These are phyloP conservation scores for Pimpla rufipes DNA, from an alignment of 2,888 invertebrate genomes.

Conservation along the genomic window DNA sequence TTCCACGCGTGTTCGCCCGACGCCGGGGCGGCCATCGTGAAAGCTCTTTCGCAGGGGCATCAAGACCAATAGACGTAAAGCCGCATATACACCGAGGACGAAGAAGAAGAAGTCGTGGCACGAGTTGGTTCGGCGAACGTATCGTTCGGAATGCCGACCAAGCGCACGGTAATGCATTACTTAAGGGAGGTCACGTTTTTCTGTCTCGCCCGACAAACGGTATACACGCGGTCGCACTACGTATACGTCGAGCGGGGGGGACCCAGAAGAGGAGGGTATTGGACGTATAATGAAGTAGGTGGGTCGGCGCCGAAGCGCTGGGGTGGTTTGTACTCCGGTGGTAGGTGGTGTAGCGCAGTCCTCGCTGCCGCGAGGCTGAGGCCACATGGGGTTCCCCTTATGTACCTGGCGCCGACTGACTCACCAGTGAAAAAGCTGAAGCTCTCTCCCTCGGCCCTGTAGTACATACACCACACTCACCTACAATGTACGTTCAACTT, in stretches of 20 bases:
- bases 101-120: conserved; percentile 31
- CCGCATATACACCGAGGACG: conserved; percentile 44
- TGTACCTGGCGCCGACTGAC: conserved; percentile 24
- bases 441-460: conserved; percentile 17
- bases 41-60: conserved; percentile 35
- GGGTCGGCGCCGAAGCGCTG: conserved; percentile 49
- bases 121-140: conserved; percentile 48
- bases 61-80: conserved; percentile 19
- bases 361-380: conserved; percentile 15
- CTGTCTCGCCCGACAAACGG: conserved; percentile 57
- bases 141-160: conserved; percentile 58
- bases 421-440: conserved; percentile 48
- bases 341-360: conserved; percentile 13
- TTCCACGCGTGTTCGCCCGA: conserved; percentile 30
- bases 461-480: background rate
- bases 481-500: conserved; percentile 20
- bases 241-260: conserved; percentile 24
- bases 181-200: conserved; percentile 73
- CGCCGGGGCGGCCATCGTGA: conserved; percentile 34
- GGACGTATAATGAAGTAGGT: conserved; percentile 55
- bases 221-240: conserved; percentile 36
- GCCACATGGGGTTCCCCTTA: conserved; percentile 47
- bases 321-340: conserved; percentile 30
- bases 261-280: conserved; percentile 29
- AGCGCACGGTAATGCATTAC: conserved; percentile 71